A percentile compares a stretch with the other conserved stretches of the same genome.
Evolutionary conservation across 2,888 invertebrate species (phyloP).

Genomic region (Unio pictorum): DNA sequence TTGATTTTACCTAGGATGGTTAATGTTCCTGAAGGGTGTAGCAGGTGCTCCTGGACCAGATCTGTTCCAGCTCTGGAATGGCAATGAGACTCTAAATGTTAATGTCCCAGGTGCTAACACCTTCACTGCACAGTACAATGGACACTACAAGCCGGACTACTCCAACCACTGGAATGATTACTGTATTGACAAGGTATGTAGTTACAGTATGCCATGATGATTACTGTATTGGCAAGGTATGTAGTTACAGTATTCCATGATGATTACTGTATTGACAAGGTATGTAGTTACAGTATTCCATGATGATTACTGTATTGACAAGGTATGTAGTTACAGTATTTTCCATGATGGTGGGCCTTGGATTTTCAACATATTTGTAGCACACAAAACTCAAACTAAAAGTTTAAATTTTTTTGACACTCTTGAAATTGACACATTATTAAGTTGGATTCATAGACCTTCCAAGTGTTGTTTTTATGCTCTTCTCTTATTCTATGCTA

Average conservation of each 20-base stretch:
- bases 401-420: too few relatives aligned
- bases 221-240: constrained; percentile 48
- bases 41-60: constrained; percentile 48
- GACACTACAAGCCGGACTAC: constrained; percentile 51
- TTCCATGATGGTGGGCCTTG: too few relatives aligned
- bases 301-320: too few relatives aligned
- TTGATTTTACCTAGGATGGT: constrained; percentile 30
- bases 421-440: too few relatives aligned
- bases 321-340: too few relatives aligned
- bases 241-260: neutral
- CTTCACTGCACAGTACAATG: constrained; percentile 43
- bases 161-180: constrained; percentile 53
- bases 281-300: constrained; percentile 8
- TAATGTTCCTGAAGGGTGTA: constrained; percentile 55
- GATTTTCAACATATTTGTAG: too few relatives aligned
- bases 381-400: too few relatives aligned
- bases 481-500: too few relatives aligned
- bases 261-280: constrained; percentile 48
- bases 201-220: neutral
- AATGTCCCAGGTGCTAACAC: constrained; percentile 43
- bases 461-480: too few relatives aligned
- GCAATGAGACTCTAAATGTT: constrained; percentile 30
- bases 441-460: too few relatives aligned
- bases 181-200: constrained; percentile 45
- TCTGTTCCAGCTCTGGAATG: constrained; percentile 49